Evolutionary conservation across 2,797 vertebrate genomes (phyloP).

Genomic region (Scarus forsteni): DNA sequence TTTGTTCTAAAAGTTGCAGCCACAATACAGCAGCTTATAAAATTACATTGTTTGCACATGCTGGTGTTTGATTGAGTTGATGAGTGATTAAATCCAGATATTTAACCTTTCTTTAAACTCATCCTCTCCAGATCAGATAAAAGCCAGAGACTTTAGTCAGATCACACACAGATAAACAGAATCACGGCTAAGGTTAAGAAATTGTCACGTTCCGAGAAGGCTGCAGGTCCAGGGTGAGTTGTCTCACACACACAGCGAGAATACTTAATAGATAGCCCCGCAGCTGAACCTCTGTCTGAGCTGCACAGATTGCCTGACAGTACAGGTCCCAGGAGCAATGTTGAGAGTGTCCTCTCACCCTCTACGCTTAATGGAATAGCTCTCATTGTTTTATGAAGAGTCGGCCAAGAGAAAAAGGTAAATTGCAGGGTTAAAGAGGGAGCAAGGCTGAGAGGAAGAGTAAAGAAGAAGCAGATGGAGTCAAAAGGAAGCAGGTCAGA

Average conservation of each 20-base stretch:
- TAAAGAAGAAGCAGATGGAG: slow-evolving; percentile 38
- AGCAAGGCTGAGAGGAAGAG: slow-evolving; percentile 34
- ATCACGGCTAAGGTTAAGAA: slow-evolving; percentile 60
- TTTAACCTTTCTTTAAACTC: slow-evolving; percentile 47
- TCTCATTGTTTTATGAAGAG: slow-evolving; percentile 80
- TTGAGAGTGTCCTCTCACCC: slow-evolving; percentile 76
- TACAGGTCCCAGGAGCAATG: slow-evolving; percentile 68
- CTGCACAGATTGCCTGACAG: slow-evolving; percentile 74
- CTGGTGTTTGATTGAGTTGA: slow-evolving; percentile 37
- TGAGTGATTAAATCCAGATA: slow-evolving; percentile 48
- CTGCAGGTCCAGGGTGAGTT: slow-evolving; percentile 57
- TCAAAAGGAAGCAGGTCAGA: slow-evolving; percentile 43
- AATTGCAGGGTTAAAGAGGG: slow-evolving; percentile 68
- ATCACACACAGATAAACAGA: slow-evolving; percentile 54
- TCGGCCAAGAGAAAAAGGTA: slow-evolving; percentile 65
- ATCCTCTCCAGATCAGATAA: slow-evolving; percentile 17
- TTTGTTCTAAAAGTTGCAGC: slow-evolving; percentile 60
- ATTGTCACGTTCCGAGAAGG: slow-evolving; percentile 35
- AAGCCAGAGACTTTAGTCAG: slow-evolving; percentile 37
- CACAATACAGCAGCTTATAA: slow-evolving; percentile 58
- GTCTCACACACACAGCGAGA: slow-evolving; percentile 53
- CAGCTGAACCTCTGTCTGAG: slow-evolving; percentile 67
- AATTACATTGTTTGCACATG: slow-evolving; percentile 41
- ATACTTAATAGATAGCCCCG: slow-evolving; percentile 68
- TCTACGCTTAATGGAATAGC: slow-evolving; percentile 74